Conservation (phyloP, 2,888 invertebrate species). For the Dorcus hopei region DNA sequence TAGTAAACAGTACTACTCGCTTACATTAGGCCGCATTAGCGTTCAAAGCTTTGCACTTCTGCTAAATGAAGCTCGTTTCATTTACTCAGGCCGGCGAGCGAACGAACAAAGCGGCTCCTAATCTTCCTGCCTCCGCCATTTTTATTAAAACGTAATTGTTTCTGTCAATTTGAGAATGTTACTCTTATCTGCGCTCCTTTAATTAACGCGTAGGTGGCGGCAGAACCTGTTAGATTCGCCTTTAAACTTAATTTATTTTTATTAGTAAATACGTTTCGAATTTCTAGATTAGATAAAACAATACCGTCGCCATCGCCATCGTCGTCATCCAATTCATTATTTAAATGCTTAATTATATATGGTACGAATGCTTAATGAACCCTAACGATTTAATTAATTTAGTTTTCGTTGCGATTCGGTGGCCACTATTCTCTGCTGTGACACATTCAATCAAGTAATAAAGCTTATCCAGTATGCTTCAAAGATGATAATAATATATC, state of each 20-base stretch:
- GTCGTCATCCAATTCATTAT: not conserved
- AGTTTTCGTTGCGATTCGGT: no score
- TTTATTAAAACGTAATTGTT: constrained; percentile 14
- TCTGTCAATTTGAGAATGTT: constrained; percentile 6
- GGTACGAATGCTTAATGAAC: not conserved
- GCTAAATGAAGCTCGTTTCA: constrained; percentile 36
- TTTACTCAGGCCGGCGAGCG: constrained; percentile 29
- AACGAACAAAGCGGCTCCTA: constrained; percentile 30
- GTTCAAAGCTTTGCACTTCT: constrained; percentile 42
- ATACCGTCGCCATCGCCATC: no score
- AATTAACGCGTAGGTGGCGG: not conserved
- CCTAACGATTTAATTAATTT: not conserved
- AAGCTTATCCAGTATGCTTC: no score
- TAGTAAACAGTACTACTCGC: constrained; percentile 49
- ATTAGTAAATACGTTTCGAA: not conserved
- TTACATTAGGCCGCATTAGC: constrained; percentile 46
- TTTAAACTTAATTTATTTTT: not conserved
- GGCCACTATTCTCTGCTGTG: no score
- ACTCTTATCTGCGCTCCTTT: not conserved
- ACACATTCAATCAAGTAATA: no score
- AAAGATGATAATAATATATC: no score
- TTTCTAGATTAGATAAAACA: not conserved
- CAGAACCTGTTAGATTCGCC: not conserved
- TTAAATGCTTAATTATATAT: not conserved
- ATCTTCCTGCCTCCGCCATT: constrained; percentile 15